A percentile compares a stretch with the other conserved stretches of the same genome.
Conservation (phyloP, 2,113 vertebrate genomes). For the Hymenochirus boettgeri region DNA sequence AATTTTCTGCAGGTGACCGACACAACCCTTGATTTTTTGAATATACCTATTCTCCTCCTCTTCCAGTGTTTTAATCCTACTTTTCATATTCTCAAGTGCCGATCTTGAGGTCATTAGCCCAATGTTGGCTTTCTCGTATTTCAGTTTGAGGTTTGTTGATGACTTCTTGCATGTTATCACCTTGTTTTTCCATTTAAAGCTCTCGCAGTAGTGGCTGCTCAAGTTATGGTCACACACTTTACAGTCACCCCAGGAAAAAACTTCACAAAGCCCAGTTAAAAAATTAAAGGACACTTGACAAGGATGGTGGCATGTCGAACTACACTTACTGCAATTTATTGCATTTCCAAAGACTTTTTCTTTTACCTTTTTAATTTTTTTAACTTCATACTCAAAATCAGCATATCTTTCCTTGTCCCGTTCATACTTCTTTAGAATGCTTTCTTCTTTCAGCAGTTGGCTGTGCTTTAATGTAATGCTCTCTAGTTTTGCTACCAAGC, state of each 20-base stretch:
- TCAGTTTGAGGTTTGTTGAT: neutral
- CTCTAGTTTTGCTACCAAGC: conserved; percentile 22
- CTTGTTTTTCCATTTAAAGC: conserved; percentile 25
- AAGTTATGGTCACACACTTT: fast-evolving
- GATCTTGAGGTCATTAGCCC: neutral
- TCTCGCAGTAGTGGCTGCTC: fast-evolving
- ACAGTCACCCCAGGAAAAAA: neutral
- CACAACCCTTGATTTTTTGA: fast-evolving
- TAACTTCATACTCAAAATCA: conserved; percentile 31
- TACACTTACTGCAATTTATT: conserved; percentile 36
- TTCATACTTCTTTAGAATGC: conserved; percentile 4
- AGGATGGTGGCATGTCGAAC: conserved; percentile 39
- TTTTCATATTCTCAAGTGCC: neutral
- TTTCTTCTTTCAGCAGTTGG: conserved; percentile 7
- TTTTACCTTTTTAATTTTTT: neutral
- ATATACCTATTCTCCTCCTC: neutral
- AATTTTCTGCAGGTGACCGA: conserved; percentile 45
- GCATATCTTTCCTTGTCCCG: neutral
- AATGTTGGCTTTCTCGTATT: neutral
- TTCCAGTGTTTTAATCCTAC: neutral
- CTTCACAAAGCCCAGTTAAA: no score
- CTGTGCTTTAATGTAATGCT: neutral
- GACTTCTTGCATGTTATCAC: neutral
- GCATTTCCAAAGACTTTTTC: neutral
- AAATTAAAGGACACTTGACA: fast-evolving